These are phyloP conservation scores for Coregonus sp. DNA, from an alignment of 2,797 vertebrate species.

Conservation along the genomic window DNA sequence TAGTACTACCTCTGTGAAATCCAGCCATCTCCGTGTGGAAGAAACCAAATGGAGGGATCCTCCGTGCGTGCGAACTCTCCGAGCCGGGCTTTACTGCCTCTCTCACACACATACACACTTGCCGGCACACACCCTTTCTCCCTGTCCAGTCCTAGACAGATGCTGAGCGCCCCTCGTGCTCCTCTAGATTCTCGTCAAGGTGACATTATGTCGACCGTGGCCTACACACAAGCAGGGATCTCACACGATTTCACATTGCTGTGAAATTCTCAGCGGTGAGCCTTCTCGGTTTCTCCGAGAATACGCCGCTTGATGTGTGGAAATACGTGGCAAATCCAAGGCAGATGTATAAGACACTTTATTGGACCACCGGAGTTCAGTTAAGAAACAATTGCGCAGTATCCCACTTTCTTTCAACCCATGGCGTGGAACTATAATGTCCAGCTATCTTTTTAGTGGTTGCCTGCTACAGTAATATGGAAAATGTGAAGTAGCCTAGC, in stretches of 20 bases:
- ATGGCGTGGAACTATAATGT: not conserved
- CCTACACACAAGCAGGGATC: constrained; percentile 42
- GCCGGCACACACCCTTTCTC: constrained; percentile 41
- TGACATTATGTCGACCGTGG: constrained; percentile 66
- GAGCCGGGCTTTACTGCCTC: constrained; percentile 49
- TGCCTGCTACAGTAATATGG: constrained; percentile 45
- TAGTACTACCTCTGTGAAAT: constrained; percentile 58
- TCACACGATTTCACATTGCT: constrained; percentile 67
- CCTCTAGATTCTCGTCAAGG: constrained; percentile 74
- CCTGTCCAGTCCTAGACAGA: constrained; percentile 66
- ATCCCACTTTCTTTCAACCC: not conserved
- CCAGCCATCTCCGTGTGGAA: constrained; percentile 50
- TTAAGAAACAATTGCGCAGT: constrained; percentile 8
- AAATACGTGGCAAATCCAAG: constrained; percentile 63
- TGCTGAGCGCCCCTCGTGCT: constrained; percentile 64
- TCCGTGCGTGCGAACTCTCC: constrained; percentile 58
- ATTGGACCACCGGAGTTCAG: constrained; percentile 37
- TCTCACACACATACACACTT: constrained; percentile 53
- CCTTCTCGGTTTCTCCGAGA: constrained; percentile 24
- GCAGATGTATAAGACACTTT: constrained; percentile 50
- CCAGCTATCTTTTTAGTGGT: not conserved
- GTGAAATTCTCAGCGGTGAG: constrained; percentile 60
- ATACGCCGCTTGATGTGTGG: constrained; percentile 39
- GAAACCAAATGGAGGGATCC: constrained; percentile 47
- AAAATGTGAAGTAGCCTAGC: constrained; percentile 65